Evolutionary conservation across 2,113 vertebrate genomes (phyloP).

Genomic region (Malurus elegans): DNA sequence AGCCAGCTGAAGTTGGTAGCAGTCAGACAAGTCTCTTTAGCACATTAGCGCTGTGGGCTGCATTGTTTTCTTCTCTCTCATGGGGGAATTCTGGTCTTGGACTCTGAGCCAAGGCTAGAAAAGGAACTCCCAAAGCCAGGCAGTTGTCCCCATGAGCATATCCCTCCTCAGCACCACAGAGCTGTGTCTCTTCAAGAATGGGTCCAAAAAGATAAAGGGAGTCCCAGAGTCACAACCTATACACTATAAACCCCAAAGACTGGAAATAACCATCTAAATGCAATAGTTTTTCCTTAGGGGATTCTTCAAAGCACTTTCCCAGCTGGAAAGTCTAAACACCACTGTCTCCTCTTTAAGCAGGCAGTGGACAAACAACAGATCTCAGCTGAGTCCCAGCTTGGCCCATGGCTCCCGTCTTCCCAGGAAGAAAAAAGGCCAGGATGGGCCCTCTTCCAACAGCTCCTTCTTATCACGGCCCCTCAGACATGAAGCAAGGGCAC

Average conservation of each 20-base stretch:
- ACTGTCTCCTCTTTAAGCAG: neutral
- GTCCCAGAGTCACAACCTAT: neutral
- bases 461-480: neutral
- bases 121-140: neutral
- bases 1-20: neutral
- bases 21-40: neutral
- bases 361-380: neutral
- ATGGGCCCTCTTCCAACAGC: neutral
- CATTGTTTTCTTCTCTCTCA: constrained; percentile 12
- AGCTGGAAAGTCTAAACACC: neutral
- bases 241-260: neutral
- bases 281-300: neutral
- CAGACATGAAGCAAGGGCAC: neutral
- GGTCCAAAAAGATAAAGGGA: neutral
- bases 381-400: neutral
- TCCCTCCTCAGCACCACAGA: neutral
- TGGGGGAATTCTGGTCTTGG: constrained; percentile 28
- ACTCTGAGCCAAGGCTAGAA: neutral
- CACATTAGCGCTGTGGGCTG: constrained; percentile 36
- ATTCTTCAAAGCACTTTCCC: constrained; percentile 4
- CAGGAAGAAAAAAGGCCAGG: neutral
- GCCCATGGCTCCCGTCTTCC: neutral
- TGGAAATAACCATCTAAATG: neutral
- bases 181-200: neutral
- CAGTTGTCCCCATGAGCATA: neutral